Percentiles rank a stretch among this genome's conserved stretches.
Evolutionary conservation across 1,140 invertebrate species (phyloP).

Genomic region (Macrotrachela quadricornifera): DNA sequence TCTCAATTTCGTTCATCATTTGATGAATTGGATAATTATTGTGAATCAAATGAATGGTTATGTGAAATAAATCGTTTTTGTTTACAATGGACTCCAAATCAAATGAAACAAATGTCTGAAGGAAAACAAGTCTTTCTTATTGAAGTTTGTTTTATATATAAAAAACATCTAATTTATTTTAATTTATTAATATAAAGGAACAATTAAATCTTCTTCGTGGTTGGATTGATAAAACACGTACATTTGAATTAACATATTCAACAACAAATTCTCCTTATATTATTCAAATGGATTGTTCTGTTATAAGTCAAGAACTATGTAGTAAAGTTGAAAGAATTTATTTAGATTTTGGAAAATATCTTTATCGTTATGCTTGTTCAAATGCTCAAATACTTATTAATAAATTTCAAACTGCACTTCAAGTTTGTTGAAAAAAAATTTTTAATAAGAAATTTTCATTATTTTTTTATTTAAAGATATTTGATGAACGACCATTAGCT

Average conservation of each 20-base stretch:
- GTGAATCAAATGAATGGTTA: slow-evolving; percentile 21
- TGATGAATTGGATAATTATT: slow-evolving; percentile 22
- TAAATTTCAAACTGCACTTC: too few relatives aligned
- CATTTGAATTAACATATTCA: slow-evolving; percentile 15
- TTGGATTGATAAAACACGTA: slow-evolving; percentile 23
- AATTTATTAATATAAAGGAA: too few relatives aligned
- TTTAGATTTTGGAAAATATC: too few relatives aligned
- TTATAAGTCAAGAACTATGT: too few relatives aligned
- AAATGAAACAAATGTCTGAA: slow-evolving; percentile 17
- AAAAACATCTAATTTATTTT: too few relatives aligned
- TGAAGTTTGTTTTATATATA: slow-evolving; percentile 23
- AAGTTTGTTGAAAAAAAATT: too few relatives aligned
- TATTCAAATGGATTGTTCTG: too few relatives aligned
- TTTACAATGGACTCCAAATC: slow-evolving; percentile 19
- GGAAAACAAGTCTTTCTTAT: slow-evolving; percentile 20
- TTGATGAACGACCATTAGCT: slow-evolving; percentile 3
- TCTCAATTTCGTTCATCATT: too few relatives aligned
- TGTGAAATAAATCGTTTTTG: slow-evolving; percentile 23
- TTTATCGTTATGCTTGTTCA: too few relatives aligned
- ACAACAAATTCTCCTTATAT: too few relatives aligned
- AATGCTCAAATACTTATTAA: too few relatives aligned
- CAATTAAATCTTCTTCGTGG: slow-evolving; percentile 21
- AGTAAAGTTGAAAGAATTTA: too few relatives aligned
- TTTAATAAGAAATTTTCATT: not conserved
- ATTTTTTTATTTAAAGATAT: not conserved